A percentile compares a stretch with the other conserved stretches of the same genome.
These are phyloP conservation scores for Gastrophysa polygoni DNA, from an alignment of 2,888 invertebrate genomes.

Conservation along the genomic window DNA sequence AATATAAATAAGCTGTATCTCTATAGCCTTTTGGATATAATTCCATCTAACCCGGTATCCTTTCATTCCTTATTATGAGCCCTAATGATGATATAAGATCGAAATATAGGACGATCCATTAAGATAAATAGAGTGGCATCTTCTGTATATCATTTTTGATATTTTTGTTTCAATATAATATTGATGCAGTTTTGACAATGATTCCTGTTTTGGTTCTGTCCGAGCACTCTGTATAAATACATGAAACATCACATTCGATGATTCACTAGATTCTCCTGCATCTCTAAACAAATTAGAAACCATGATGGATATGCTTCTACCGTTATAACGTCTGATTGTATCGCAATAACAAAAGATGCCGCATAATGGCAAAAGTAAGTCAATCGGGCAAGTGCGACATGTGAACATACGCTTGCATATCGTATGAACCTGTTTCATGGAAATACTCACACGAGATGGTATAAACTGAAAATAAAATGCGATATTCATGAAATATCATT, in stretches of 20 bases:
- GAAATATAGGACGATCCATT: no score
- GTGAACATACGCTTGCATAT: not conserved
- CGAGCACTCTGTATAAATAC: no score
- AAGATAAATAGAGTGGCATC: no score
- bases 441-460: not conserved
- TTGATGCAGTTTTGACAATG: no score
- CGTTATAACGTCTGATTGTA: constrained; percentile 10
- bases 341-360: not conserved
- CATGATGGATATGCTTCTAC: constrained; percentile 4
- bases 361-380: constrained; percentile 21
- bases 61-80: no score
- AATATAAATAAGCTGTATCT: no score
- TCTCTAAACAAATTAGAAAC: constrained; percentile 14
- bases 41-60: no score
- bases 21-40: no score
- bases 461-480: not conserved
- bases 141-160: no score
- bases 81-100: no score
- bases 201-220: no score
- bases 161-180: no score
- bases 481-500: not conserved
- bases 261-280: not conserved
- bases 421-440: constrained; percentile 12
- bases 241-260: not conserved
- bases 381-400: constrained; percentile 15